Conservation (phyloP, 1,140 invertebrate genomes). For the Delia radicum region DNA sequence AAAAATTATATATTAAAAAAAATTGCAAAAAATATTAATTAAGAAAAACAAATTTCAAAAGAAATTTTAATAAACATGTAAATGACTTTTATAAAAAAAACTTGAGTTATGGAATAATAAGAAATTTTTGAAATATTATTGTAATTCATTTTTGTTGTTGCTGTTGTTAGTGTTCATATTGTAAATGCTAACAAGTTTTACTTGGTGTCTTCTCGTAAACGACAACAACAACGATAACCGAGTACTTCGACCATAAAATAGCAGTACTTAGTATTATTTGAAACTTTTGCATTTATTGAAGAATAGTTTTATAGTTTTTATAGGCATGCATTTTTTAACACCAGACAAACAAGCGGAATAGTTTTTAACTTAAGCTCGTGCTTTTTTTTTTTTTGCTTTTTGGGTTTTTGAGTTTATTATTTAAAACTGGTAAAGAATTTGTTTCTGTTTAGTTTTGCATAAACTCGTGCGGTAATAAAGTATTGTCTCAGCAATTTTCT, state of each 20-base stretch:
- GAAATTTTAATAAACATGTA: background rate
- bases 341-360: background rate
- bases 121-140: background rate
- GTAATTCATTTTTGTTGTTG: background rate
- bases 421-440: background rate
- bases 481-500: background rate
- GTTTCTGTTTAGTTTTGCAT: background rate
- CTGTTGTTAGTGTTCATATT: background rate
- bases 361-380: background rate
- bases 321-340: background rate
- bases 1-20: background rate
- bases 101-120: background rate
- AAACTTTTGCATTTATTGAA: background rate
- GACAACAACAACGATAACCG: background rate
- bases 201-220: background rate
- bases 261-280: background rate
- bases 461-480: conserved; percentile 1
- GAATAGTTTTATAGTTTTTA: background rate
- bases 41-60: background rate
- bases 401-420: background rate
- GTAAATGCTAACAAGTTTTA: conserved; percentile 22
- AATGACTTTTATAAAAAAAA: background rate
- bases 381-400: background rate
- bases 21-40: too few species aligned
- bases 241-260: background rate